A percentile compares a stretch with the other conserved stretches of the same genome.
Conservation (phyloP, 2,888 invertebrate genomes). For the Pandemis heparana region DNA sequence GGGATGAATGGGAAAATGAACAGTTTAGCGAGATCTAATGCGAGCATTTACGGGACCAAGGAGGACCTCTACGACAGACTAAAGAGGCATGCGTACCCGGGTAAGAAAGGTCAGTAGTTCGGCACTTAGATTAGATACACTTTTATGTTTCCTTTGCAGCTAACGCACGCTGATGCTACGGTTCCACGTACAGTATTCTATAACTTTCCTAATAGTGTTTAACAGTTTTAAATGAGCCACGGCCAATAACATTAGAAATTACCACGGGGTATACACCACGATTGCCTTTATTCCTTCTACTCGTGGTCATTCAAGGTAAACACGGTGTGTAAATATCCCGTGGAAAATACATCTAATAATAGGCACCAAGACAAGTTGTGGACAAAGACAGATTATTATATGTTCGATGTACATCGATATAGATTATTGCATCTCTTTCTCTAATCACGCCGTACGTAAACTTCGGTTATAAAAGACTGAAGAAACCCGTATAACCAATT, state of each 20-base stretch:
- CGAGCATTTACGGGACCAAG: constrained; percentile 97
- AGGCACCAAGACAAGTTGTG: not conserved
- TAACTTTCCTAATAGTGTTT: not conserved
- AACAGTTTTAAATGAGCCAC: too few relatives aligned
- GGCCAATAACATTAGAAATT: too few relatives aligned
- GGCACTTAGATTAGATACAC: constrained; percentile 78
- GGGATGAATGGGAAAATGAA: constrained; percentile 95
- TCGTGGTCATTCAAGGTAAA: too few relatives aligned
- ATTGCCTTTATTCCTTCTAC: too few relatives aligned
- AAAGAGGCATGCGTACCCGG: constrained; percentile 97
- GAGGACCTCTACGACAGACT: constrained; percentile 98
- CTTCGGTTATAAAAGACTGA: not conserved
- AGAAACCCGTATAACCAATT: not conserved
- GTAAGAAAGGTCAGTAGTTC: constrained; percentile 93
- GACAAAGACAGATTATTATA: not conserved
- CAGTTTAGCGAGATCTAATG: constrained; percentile 96
- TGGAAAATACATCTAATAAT: too few relatives aligned
- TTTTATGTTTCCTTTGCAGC: constrained; percentile 59
- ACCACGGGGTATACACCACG: too few relatives aligned
- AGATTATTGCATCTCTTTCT: not conserved
- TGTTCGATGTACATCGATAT: not conserved
- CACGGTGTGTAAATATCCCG: too few relatives aligned
- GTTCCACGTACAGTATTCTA: constrained; percentile 1
- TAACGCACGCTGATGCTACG: constrained; percentile 47
- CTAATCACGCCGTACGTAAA: not conserved